Evolutionary conservation across 1,140 invertebrate species (phyloP), one percentile per base, ranked within the genome.

Genomic region (Acromyrmex heyeri): DNA sequence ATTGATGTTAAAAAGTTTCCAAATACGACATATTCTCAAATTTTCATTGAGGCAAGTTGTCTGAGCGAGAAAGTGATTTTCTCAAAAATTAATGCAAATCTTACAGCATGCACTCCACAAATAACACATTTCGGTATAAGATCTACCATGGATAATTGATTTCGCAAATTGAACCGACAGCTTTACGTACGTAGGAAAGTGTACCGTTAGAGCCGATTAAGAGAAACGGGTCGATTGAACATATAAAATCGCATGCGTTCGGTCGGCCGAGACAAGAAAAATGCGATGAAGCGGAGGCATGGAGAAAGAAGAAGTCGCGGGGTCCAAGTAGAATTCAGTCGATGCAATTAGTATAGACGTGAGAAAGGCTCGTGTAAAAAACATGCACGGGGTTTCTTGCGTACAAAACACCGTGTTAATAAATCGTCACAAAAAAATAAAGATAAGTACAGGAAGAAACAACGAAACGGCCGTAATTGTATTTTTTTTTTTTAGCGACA

Each of bases 311-410:
- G 70, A 85, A 85, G 69, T 76, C 59, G 55, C 61, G 76, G 65
- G 34, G 14, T 16, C 59, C 76, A 70, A 77, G 14, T 78, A 65
- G 85, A 86, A 86, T 81, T 79, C 85, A 81, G 16, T 30, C n/a
- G 70, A 65, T 50, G 83, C 77, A 90, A 87, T 81, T 86, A 88
- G 69, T 86, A 86, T 75, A 76, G 82, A 44, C 30, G 55, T 30
- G 72, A 44, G 85, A 75, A 81, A 72, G 85, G 86, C 64, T 16
- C 65, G 44, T 24, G 44, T 53, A 89, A 87, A 65, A 88, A 85
- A 77, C 53, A 18, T n/a, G 30, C 72, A 21, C n/a, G n/a, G 18
- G n/a, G 14, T 14, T 53, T 16, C 48, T 73, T 27, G 8, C 48
- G 24, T 27, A 34, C 55, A 12, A 34, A 38, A 59, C 30, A 16